Conservation (phyloP, 2,113 vertebrate genomes). For the Ciconia stormi region DNA sequence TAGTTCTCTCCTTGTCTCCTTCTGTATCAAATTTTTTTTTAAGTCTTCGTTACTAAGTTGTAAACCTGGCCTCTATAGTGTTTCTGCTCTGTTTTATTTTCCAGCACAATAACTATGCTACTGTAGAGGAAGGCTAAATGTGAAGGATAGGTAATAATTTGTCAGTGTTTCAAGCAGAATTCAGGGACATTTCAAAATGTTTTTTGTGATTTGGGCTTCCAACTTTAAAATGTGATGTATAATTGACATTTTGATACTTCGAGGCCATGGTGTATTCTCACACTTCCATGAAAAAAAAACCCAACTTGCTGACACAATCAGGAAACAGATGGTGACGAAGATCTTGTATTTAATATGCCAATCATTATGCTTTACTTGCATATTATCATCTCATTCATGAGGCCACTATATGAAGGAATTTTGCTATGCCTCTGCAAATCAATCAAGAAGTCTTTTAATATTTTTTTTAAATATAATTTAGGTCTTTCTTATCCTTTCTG, state of each 20-base stretch:
- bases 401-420: conserved; percentile 79
- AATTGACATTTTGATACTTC: conserved; percentile 86
- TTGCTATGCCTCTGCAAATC: conserved; percentile 70
- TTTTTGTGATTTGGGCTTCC: conserved; percentile 80
- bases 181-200: conserved; percentile 74
- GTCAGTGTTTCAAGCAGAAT: conserved; percentile 68
- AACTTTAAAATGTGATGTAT: conserved; percentile 82
- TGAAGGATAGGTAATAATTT: conserved; percentile 67
- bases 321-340: conserved; percentile 85
- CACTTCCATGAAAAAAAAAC: conserved; percentile 76
- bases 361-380: conserved; percentile 82
- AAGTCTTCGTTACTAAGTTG: neutral
- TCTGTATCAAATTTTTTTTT: neutral
- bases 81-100: conserved; percentile 25
- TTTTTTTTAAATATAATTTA: conserved; percentile 51
- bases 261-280: conserved; percentile 84
- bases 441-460: conserved; percentile 69
- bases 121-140: conserved; percentile 30
- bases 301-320: conserved; percentile 83
- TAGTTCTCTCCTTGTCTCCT: neutral
- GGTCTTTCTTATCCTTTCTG: conserved; percentile 57
- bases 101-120: neutral
- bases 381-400: conserved; percentile 81
- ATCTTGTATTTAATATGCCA: conserved; percentile 83
- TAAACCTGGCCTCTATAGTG: neutral